phyloP scores from a whole-genome alignment of 2,797 vertebrate species.

The Tauraco hartlaubi region DNA sequence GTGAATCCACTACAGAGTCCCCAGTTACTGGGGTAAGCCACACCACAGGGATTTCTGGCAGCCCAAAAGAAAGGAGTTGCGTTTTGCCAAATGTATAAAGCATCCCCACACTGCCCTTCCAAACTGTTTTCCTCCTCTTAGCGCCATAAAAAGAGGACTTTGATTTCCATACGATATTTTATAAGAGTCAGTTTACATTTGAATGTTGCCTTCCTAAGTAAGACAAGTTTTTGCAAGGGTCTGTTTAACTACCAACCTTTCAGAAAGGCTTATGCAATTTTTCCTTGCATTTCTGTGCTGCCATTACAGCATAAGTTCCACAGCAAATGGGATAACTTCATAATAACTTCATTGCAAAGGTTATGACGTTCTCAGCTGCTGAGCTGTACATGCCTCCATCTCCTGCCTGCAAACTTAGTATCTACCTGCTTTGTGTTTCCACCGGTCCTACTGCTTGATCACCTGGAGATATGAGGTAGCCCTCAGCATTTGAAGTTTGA shows the following conservation, averaged over 20 bases:
- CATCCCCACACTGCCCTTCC: neutral
- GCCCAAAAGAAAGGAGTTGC: neutral
- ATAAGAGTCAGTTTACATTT: neutral
- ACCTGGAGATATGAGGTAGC: neutral
- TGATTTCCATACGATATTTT: neutral
- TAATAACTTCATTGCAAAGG: neutral
- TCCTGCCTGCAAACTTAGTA: neutral
- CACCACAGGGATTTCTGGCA: neutral
- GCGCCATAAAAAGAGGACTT: neutral
- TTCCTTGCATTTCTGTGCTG: neutral
- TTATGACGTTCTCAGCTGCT: neutral
- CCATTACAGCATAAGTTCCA: neutral
- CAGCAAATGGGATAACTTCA: neutral
- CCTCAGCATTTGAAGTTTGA: neutral
- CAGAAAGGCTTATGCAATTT: neutral
- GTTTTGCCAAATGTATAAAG: neutral
- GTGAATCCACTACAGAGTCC: neutral
- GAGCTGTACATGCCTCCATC: neutral
- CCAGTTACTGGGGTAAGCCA: neutral
- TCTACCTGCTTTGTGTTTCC: neutral
- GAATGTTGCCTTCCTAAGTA: neutral
- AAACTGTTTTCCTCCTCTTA: neutral
- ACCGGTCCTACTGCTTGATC: neutral
- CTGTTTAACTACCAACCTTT: neutral
- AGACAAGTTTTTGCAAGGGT: neutral